Percentiles rank a stretch among this genome's conserved stretches.
These are phyloP conservation scores for Epizoanthus illoricatus DNA, from an alignment of 92 coral and sea anemone species.

Conservation along the genomic window DNA sequence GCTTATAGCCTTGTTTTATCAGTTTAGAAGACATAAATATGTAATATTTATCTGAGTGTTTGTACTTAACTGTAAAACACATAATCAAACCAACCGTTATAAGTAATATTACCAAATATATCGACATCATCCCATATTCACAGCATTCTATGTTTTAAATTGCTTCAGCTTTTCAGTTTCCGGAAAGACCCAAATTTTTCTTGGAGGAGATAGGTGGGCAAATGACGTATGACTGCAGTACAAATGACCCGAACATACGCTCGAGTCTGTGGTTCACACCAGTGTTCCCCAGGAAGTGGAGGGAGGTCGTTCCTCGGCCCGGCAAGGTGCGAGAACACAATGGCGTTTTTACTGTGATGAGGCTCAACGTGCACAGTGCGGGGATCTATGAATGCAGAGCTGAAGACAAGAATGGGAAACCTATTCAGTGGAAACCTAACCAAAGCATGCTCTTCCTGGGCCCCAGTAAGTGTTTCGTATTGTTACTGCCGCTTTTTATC, in stretches of 20 bases:
- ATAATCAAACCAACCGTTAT: background rate
- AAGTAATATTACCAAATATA: background rate
- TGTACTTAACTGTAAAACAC: background rate
- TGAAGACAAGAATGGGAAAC: slow-evolving; percentile 3
- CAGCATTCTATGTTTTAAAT: no score
- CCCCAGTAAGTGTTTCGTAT: slow-evolving; percentile 1
- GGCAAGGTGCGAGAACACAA: slow-evolving; percentile 14
- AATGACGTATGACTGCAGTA: slow-evolving; percentile 21
- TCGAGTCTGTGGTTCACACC: slow-evolving; percentile 29
- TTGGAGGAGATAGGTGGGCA: slow-evolving; percentile 8
- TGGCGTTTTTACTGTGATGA: slow-evolving; percentile 16
- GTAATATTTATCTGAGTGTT: no score
- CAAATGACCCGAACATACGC: slow-evolving; percentile 1
- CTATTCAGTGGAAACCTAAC: slow-evolving; percentile 6
- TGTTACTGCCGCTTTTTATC: background rate
- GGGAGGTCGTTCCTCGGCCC: background rate
- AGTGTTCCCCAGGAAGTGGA: background rate
- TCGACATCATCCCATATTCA: background rate
- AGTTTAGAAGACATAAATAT: no score
- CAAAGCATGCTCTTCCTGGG: slow-evolving; percentile 15
- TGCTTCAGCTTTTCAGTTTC: slow-evolving; percentile 8
- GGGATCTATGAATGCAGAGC: slow-evolving; percentile 36
- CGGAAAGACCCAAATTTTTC: slow-evolving; percentile 21
- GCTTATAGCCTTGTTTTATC: no score
- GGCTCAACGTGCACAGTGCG: background rate